These are phyloP conservation scores for Bombus vancouverensis DNA, from an alignment of 1,140 invertebrate genomes.

Conservation along the genomic window DNA sequence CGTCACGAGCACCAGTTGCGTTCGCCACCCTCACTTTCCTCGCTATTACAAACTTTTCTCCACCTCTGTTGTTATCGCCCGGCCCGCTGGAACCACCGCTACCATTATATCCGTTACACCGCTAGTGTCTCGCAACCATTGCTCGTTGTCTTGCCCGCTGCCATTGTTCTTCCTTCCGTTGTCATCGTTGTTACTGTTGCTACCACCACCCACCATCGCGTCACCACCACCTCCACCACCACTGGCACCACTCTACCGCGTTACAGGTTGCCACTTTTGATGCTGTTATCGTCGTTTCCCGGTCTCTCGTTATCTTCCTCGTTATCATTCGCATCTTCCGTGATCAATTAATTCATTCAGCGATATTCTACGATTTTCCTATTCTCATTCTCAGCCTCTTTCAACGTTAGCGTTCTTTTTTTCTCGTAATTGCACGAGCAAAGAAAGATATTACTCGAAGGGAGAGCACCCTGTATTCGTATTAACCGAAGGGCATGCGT, in stretches of 20 bases:
- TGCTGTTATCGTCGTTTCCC: background rate
- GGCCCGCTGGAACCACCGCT: background rate
- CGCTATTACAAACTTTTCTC: constrained; percentile 37
- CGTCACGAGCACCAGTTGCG: constrained; percentile 66
- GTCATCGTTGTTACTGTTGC: background rate
- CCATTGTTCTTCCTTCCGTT: background rate
- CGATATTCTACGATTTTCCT: background rate
- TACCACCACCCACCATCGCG: background rate
- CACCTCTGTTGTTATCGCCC: constrained; percentile 1
- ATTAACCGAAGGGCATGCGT: no score
- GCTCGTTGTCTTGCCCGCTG: background rate
- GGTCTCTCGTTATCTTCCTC: constrained; percentile 37
- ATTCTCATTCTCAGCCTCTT: background rate
- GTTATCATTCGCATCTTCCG: constrained; percentile 13
- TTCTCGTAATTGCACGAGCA: background rate
- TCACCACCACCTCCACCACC: background rate
- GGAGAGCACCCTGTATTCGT: background rate
- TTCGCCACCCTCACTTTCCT: constrained; percentile 54
- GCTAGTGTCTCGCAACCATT: background rate
- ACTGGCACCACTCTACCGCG: background rate
- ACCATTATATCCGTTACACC: constrained; percentile 12
- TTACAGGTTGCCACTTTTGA: background rate
- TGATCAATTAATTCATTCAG: background rate
- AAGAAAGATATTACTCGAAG: background rate
- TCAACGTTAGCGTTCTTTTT: background rate